Conservation (phyloP, 2,113 vertebrate species). For the Burhinus bistriatus region DNA sequence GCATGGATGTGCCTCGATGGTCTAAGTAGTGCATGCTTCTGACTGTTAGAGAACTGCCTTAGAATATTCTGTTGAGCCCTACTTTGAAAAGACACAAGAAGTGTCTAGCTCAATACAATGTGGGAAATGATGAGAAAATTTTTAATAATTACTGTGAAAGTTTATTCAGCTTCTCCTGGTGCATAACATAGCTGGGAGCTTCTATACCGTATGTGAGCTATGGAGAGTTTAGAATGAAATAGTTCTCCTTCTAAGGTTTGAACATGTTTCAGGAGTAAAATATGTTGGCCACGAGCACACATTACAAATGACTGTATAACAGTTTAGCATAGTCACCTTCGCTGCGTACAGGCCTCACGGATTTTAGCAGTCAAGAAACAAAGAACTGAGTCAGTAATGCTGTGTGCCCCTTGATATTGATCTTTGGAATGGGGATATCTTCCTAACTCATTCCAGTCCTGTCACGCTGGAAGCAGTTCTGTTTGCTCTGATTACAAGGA, state of each 20-base stretch:
- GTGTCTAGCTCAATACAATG: neutral
- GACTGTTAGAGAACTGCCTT: neutral
- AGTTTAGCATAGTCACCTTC: neutral
- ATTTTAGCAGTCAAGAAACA: neutral
- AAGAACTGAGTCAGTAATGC: neutral
- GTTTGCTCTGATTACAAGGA: neutral
- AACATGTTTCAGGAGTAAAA: neutral
- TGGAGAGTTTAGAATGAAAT: neutral
- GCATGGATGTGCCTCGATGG: neutral
- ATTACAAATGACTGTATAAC: neutral
- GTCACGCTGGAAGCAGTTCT: neutral
- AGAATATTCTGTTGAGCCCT: neutral
- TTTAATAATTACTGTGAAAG: neutral
- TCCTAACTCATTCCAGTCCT: neutral
- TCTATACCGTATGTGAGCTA: neutral
- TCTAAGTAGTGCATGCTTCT: neutral
- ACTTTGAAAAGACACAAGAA: neutral
- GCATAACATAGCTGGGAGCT: neutral
- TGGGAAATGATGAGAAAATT: neutral
- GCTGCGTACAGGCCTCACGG: fast-evolving
- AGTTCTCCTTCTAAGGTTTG: neutral
- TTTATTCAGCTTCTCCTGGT: neutral
- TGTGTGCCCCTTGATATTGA: neutral
- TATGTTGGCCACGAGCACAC: neutral
- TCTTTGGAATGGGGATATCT: neutral